phyloP scores from a whole-genome alignment of 2,113 vertebrate genomes.

The Eulemur rufifrons region DNA sequence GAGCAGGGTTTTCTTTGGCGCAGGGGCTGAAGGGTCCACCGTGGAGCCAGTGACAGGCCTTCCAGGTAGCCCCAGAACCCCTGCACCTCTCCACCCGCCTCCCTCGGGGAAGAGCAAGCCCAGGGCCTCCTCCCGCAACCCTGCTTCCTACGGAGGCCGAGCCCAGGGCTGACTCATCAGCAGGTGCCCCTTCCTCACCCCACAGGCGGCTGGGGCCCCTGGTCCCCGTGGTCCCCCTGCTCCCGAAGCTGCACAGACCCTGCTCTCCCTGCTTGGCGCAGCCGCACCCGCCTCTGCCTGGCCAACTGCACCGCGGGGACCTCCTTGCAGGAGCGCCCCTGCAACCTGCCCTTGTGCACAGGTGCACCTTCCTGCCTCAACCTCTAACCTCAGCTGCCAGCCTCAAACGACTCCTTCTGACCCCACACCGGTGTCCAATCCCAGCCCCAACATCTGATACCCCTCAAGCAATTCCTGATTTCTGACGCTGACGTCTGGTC shows the following conservation, averaged over 20 bases:
- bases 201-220: constrained; percentile 80
- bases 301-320: constrained; percentile 83
- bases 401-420: background rate
- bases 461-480: rapidly evolving
- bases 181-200: background rate
- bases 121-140: background rate
- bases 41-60: background rate
- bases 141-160: background rate
- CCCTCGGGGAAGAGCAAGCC: background rate
- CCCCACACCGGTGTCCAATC: too few relatives aligned
- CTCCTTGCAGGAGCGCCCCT: constrained; percentile 85
- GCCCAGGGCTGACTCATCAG: background rate
- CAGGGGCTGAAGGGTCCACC: background rate
- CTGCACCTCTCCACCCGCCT: too few relatives aligned
- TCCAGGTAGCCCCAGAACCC: constrained; percentile 51
- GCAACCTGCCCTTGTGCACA: constrained; percentile 91
- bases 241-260: constrained; percentile 87
- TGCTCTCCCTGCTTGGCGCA: constrained; percentile 83
- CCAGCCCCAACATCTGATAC: background rate
- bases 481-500: background rate
- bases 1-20: constrained; percentile 18
- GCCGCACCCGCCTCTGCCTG: constrained; percentile 85
- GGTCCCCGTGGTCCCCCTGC: constrained; percentile 90
- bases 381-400: background rate
- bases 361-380: constrained; percentile 75